phyloP scores from a whole-genome alignment of 2,797 vertebrate species.

The Phrynocephalus vlangalii region DNA sequence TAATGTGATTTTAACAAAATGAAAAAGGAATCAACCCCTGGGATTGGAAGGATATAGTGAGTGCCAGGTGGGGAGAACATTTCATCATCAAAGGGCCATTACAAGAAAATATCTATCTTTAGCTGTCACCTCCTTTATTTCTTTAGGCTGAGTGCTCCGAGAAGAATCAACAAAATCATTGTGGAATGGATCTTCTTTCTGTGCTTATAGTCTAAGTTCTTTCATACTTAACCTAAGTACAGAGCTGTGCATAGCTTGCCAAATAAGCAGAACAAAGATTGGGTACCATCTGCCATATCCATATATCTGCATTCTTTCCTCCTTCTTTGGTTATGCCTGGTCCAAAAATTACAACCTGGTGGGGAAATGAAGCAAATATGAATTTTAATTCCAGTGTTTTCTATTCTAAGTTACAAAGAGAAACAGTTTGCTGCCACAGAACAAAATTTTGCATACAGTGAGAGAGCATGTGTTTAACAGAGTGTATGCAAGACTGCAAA shows the following conservation, averaged over 20 bases:
- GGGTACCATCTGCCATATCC: constrained; percentile 95
- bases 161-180: background rate
- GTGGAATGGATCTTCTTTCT: constrained; percentile 5
- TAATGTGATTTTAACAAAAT: background rate
- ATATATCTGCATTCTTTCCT: constrained; percentile 80
- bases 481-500: constrained; percentile 42
- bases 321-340: constrained; percentile 79
- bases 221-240: constrained; percentile 16
- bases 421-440: constrained; percentile 48
- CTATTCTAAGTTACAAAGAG: background rate
- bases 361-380: background rate
- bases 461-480: constrained; percentile 57
- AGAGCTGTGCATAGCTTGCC: constrained; percentile 16
- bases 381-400: constrained; percentile 22
- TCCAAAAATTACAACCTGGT: constrained; percentile 84
- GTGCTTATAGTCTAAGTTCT: constrained; percentile 22
- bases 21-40: background rate
- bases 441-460: constrained; percentile 48
- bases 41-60: background rate
- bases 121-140: background rate
- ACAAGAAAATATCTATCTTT: background rate
- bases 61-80: background rate
- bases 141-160: background rate
- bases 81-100: background rate
- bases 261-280: constrained; percentile 21